Evolutionary conservation across 2,797 vertebrate species (phyloP).

Genomic region (Anguilla marmorata): DNA sequence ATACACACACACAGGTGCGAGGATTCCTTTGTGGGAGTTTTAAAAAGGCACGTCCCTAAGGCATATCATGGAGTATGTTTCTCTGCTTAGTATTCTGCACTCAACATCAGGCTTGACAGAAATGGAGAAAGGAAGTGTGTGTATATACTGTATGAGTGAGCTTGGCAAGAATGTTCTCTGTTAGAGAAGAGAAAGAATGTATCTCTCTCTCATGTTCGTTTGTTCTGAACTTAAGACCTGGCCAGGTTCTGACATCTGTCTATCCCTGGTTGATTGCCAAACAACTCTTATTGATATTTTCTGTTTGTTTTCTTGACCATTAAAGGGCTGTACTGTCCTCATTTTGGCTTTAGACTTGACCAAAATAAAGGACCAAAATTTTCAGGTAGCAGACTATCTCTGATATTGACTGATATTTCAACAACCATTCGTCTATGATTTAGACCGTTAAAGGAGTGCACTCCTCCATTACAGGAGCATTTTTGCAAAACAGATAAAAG

Average conservation of each 20-base stretch:
- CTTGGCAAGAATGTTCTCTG: neutral
- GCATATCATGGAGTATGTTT: neutral
- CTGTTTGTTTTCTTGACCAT: neutral
- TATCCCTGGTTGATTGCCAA: conserved; percentile 9
- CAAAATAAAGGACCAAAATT: neutral
- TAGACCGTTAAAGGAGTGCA: neutral
- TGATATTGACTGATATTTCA: neutral
- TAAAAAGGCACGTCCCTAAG: neutral
- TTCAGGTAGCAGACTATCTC: neutral
- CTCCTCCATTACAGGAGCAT: neutral
- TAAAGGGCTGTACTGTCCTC: neutral
- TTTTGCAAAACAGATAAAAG: neutral
- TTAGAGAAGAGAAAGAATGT: neutral
- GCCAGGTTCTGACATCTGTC: neutral
- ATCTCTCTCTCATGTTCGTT: neutral
- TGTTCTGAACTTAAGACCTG: neutral
- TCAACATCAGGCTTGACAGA: neutral
- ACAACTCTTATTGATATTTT: conserved; percentile 10
- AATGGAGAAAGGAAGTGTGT: neutral
- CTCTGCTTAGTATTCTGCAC: conserved; percentile 12
- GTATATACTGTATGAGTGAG: conserved; percentile 14
- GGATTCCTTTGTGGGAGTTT: neutral
- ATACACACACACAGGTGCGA: neutral
- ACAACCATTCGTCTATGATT: neutral
- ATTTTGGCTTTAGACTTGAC: neutral